These are phyloP conservation scores for Apamea sordens DNA, from an alignment of 2,888 invertebrate genomes.

Conservation along the genomic window DNA sequence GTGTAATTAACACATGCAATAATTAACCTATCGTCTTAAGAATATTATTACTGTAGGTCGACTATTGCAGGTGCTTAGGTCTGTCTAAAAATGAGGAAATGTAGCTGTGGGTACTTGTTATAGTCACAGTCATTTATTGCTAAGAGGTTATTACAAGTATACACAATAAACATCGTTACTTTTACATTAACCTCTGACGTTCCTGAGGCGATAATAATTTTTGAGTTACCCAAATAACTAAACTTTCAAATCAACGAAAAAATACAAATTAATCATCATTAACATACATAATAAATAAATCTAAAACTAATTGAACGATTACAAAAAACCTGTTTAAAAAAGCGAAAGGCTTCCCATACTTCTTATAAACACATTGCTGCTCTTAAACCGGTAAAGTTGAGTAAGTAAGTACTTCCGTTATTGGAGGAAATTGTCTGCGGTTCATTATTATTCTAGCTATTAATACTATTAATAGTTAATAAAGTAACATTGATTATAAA, in stretches of 20 bases:
- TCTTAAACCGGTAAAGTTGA: constrained; percentile 50
- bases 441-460: constrained; percentile 53
- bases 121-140: not conserved
- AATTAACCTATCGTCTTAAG: not conserved
- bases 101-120: too few relatives aligned
- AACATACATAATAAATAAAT: constrained; percentile 24
- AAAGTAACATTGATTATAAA: constrained; percentile 48
- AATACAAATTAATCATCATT: constrained; percentile 22
- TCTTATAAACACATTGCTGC: constrained; percentile 39
- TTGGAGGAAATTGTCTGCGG: constrained; percentile 53
- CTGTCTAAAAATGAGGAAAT: not conserved
- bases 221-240: not conserved
- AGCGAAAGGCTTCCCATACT: constrained; percentile 56
- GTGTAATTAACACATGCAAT: not conserved
- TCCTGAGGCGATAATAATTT: not conserved
- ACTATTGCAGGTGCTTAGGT: not conserved
- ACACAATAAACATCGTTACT: not conserved
- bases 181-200: not conserved
- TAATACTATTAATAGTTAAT: constrained; percentile 61
- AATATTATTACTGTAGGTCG: too few relatives aligned
- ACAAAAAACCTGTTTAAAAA: constrained; percentile 44
- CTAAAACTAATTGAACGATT: constrained; percentile 36
- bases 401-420: constrained; percentile 55
- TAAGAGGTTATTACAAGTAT: not conserved
- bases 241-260: constrained; percentile 29